A percentile compares a stretch with the other conserved stretches of the same genome.
These are phyloP conservation scores for Apostichopus japonicus DNA, from an alignment of 35 echinoderm and acorn worm species.

Conservation along the genomic window DNA sequence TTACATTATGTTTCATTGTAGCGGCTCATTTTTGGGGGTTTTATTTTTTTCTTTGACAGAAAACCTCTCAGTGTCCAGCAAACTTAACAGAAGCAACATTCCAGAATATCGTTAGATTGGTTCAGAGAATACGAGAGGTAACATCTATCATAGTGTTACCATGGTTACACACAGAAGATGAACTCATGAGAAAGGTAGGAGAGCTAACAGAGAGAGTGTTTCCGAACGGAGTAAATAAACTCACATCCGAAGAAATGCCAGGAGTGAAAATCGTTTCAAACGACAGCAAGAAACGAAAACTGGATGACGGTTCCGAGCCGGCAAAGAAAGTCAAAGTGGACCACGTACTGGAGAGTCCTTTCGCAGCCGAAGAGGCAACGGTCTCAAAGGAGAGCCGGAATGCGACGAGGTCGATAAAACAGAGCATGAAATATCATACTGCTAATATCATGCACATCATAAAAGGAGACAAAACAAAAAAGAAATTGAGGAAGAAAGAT, in stretches of 20 bases:
- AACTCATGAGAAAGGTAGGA: constrained; percentile 9
- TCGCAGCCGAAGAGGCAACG: background rate
- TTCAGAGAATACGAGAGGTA: constrained; percentile 24
- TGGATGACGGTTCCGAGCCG: background rate
- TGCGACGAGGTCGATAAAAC: background rate
- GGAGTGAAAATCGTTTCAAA: background rate
- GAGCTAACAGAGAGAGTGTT: background rate
- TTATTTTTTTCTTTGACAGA: constrained; percentile 24
- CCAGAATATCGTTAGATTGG: background rate
- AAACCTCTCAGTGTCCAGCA: background rate
- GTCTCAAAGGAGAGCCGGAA: background rate
- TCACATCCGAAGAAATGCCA: background rate
- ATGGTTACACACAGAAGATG: constrained; percentile 43
- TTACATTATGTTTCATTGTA: no score
- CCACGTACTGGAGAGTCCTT: constrained; percentile 18
- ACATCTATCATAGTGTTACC: constrained; percentile 27
- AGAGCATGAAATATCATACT: constrained; percentile 33
- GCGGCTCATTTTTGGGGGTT: no score
- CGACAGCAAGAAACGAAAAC: background rate
- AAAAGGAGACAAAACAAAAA: background rate
- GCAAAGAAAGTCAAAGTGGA: background rate
- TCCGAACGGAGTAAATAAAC: background rate
- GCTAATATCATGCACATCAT: constrained; percentile 37
- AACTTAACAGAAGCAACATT: background rate
- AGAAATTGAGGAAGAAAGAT: background rate